Conservation (phyloP, 2,797 vertebrate species). For the Malurus leucopterus region DNA sequence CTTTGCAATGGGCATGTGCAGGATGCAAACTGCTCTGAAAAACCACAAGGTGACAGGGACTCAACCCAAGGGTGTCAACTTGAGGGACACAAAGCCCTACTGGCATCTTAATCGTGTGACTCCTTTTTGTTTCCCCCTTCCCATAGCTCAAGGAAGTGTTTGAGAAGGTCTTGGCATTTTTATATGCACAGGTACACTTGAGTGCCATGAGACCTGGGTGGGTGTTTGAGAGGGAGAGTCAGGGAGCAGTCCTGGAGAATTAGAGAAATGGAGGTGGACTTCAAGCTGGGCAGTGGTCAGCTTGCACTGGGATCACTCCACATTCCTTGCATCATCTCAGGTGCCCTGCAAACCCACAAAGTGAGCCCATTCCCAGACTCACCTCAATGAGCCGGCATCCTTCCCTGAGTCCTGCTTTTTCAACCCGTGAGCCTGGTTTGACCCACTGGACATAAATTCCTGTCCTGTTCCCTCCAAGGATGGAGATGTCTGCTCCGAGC, state of each 20-base stretch:
- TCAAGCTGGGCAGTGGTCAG: not conserved
- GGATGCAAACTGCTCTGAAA: not conserved
- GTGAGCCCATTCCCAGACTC: not conserved
- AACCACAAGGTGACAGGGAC: not conserved
- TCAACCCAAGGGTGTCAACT: not conserved
- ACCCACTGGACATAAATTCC: constrained; percentile 80
- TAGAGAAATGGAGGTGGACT: not conserved
- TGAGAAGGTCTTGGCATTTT: not conserved
- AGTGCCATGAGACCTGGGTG: not conserved
- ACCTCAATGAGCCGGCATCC: constrained; percentile 50
- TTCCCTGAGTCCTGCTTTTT: constrained; percentile 30
- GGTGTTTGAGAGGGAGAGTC: not conserved
- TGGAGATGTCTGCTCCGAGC: constrained; percentile 75
- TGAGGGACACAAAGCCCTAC: not conserved
- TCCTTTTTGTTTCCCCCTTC: not conserved
- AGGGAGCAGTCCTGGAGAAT: not conserved
- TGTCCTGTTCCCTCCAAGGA: constrained; percentile 82
- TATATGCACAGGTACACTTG: not conserved
- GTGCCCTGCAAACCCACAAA: not conserved
- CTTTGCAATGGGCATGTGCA: not conserved
- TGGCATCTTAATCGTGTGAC: not conserved
- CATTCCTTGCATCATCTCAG: not conserved
- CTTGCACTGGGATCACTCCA: not conserved
- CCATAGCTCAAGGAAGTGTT: not conserved
- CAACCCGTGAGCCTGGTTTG: not conserved